Percentiles rank a stretch among this genome's conserved stretches.
Evolutionary conservation across 53 echinoderm and acorn worm genomes (phyloP).

Genomic region (Astropecten irregularis): DNA sequence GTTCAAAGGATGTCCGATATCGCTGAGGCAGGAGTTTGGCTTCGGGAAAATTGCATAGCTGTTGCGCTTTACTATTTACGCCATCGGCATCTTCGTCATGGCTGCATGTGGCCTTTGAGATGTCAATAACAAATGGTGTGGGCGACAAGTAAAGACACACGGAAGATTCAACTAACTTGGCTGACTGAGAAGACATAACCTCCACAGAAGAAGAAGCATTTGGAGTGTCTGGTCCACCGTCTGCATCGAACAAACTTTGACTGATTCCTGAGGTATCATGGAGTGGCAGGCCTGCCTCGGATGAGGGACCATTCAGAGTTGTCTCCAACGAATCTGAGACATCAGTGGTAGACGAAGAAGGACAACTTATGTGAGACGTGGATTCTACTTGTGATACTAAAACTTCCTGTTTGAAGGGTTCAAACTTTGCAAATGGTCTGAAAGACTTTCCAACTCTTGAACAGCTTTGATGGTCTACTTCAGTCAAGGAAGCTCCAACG

Average conservation of each 20-base stretch:
- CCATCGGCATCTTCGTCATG: neutral
- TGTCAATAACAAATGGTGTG: constrained; percentile 23
- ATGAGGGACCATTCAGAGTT: neutral
- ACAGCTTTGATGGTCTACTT: neutral
- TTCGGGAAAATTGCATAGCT: constrained; percentile 43
- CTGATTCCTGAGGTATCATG: constrained; percentile 13
- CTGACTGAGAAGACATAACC: neutral
- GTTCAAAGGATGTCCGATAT: constrained; percentile 32
- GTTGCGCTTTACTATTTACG: neutral
- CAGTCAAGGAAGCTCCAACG: neutral
- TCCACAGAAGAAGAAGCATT: constrained; percentile 1
- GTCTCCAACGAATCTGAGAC: neutral
- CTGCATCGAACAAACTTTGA: neutral
- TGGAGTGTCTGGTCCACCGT: neutral
- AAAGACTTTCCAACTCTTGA: too few relatives aligned
- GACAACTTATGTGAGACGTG: too few relatives aligned
- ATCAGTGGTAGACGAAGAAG: too few relatives aligned
- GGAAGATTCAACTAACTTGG: constrained; percentile 35
- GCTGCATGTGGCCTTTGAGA: neutral
- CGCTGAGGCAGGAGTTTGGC: constrained; percentile 1
- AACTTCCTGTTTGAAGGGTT: too few relatives aligned
- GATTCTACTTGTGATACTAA: too few relatives aligned
- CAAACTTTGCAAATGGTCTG: too few relatives aligned
- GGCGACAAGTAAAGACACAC: constrained; percentile 47
- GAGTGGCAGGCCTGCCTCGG: neutral